Evolutionary conservation across 2,888 invertebrate genomes (phyloP), one percentile per base, ranked within the genome.

Genomic region (Drosophila longiperda): DNA sequence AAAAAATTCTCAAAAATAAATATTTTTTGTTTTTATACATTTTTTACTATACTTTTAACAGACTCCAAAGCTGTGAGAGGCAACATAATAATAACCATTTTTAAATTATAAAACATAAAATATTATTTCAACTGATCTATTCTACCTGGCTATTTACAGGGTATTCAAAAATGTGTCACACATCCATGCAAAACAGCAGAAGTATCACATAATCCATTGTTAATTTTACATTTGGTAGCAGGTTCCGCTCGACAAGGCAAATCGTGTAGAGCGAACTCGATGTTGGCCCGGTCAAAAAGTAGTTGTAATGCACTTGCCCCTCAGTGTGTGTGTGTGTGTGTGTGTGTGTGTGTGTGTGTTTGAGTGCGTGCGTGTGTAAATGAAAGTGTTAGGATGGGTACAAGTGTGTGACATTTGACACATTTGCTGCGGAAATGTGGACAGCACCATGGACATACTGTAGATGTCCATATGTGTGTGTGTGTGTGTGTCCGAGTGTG

Each of bases 351-450:
- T 11, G 6, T 42, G n/a, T 52, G 40, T 48, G 50, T 54, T 29
- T 42, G 17, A 33, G 34, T 69, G 38, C 33, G 26, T 48, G 26
- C 60, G 23, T 34, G 23, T 60, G 49, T 65, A 52, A 29, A 23
- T 64, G 49, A 26, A 53, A 64, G 63, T 49, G 60, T 52, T 26
- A 29, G 55, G 60, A 23, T 59, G 48, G 52, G 66, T 72, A 48
- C 48, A 67, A n/a, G 68, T 76, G 80, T 84, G 87, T 71, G 72
- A 82, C 82, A 77, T 71, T 87, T 84, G 83, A 79, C 85, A 84
- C 86, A 79, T 86, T 77, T 66, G 70, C 74, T 75, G 78, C 73
- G 71, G 73, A 75, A 65, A 64, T 66, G 49, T 75, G 57, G 54
- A 49, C 73, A 74, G 38, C 49, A 45, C 5, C 63, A 55, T 36